Conservation (phyloP, 2,113 vertebrate genomes). For the Triplophysa tibetana region DNA sequence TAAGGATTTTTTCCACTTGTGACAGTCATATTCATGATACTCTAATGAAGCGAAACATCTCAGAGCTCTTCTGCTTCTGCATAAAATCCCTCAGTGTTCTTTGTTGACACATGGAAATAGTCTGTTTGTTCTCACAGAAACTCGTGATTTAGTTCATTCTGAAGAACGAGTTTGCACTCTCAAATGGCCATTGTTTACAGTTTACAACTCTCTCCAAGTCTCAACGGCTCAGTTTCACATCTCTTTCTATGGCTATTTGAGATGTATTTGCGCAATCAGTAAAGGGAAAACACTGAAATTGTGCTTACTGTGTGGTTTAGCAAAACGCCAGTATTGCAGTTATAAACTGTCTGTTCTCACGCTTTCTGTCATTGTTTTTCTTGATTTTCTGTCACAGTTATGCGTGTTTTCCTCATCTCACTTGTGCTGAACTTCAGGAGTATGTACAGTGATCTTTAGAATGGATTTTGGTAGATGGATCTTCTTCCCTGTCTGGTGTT, state of each 20-base stretch:
- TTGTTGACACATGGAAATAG: background rate
- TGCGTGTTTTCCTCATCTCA: background rate
- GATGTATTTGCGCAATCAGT: conserved; percentile 7
- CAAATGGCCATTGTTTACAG: conserved; percentile 23
- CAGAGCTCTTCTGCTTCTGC: background rate
- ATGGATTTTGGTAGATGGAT: background rate
- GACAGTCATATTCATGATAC: conserved; percentile 14
- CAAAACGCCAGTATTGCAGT: conserved; percentile 10
- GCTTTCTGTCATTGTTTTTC: background rate
- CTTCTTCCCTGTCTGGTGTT: background rate
- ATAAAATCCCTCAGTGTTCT: background rate
- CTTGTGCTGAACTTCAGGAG: conserved; percentile 1
- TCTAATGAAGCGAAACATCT: background rate
- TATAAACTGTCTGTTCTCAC: conserved; percentile 1
- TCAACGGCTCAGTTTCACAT: conserved; percentile 29
- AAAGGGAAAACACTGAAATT: conserved; percentile 8
- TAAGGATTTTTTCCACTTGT: background rate
- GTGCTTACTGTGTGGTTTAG: conserved; percentile 3
- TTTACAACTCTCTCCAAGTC: background rate
- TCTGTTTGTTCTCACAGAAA: conserved; percentile 1
- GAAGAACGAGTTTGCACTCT: background rate
- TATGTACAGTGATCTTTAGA: background rate
- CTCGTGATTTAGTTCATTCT: background rate
- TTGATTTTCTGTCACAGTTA: background rate
- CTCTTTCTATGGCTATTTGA: conserved; percentile 23